phyloP scores from a whole-genome alignment of 2,888 invertebrate genomes.

The Mactromeris polynyma region DNA sequence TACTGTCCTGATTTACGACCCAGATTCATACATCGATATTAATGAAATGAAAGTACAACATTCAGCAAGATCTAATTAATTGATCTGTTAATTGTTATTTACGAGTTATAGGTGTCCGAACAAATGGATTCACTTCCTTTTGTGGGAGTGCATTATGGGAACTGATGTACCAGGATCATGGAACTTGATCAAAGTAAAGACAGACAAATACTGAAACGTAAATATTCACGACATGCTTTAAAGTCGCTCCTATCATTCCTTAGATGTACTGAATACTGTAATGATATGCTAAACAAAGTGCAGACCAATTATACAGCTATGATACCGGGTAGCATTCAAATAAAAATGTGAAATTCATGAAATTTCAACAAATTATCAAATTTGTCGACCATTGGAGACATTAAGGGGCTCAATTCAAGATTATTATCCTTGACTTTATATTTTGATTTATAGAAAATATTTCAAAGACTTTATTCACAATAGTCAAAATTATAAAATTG shows the following conservation, averaged over 20 bases:
- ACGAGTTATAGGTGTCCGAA: conserved; percentile 49
- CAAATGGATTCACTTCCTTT: conserved; percentile 62
- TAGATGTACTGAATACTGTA: background rate
- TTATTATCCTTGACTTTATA: background rate
- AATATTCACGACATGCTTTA: background rate
- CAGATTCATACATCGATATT: conserved; percentile 9
- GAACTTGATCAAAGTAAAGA: conserved; percentile 39
- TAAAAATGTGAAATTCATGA: background rate
- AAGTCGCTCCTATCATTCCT: background rate
- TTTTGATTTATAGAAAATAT: conserved; percentile 9
- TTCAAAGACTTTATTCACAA: background rate
- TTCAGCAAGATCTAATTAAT: conserved; percentile 32
- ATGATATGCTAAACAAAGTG: conserved; percentile 12
- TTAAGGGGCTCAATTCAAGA: background rate
- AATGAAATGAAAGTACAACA: conserved; percentile 36
- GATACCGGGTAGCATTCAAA: conserved; percentile 29
- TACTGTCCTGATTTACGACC: conserved; percentile 24
- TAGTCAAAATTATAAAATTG: background rate
- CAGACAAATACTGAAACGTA: background rate
- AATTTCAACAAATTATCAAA: background rate
- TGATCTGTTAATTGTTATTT: conserved; percentile 54
- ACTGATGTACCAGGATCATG: conserved; percentile 26
- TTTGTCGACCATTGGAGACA: background rate
- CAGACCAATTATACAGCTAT: conserved; percentile 25
- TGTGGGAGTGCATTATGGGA: conserved; percentile 33